These are phyloP conservation scores for Apodemus speciosus DNA, from an alignment of 2,113 vertebrate genomes.

Conservation along the genomic window DNA sequence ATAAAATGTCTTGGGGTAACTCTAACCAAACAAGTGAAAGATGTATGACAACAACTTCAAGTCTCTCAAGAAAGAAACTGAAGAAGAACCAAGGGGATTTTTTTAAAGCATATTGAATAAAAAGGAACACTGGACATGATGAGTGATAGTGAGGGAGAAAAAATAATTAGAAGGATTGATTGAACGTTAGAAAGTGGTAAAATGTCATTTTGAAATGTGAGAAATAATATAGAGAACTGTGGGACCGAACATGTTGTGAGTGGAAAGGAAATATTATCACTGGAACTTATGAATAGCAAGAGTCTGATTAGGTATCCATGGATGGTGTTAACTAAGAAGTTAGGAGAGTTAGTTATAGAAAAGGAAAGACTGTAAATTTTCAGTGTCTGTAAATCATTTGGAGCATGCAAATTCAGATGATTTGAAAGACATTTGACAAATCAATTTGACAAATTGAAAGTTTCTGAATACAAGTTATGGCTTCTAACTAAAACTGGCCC, in stretches of 20 bases:
- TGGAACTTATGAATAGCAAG: neutral
- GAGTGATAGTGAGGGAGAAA: neutral
- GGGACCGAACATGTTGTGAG: neutral
- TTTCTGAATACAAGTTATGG: slow-evolving; percentile 19
- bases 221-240: neutral
- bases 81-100: no score
- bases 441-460: slow-evolving; percentile 58
- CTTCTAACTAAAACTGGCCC: neutral
- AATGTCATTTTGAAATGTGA: neutral
- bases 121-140: neutral
- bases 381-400: slow-evolving; percentile 52
- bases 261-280: neutral
- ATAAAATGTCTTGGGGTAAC: no score
- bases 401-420: slow-evolving; percentile 45
- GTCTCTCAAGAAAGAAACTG: no score
- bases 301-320: neutral
- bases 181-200: neutral
- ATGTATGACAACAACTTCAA: no score
- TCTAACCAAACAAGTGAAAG: no score
- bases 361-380: slow-evolving; percentile 30
- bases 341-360: neutral
- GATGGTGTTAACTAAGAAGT: neutral
- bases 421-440: slow-evolving; percentile 57
- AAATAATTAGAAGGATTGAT: neutral
- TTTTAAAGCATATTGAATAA: neutral